phyloP scores from a whole-genome alignment of 2,888 invertebrate genomes.

The Prionchulus punctatus region DNA sequence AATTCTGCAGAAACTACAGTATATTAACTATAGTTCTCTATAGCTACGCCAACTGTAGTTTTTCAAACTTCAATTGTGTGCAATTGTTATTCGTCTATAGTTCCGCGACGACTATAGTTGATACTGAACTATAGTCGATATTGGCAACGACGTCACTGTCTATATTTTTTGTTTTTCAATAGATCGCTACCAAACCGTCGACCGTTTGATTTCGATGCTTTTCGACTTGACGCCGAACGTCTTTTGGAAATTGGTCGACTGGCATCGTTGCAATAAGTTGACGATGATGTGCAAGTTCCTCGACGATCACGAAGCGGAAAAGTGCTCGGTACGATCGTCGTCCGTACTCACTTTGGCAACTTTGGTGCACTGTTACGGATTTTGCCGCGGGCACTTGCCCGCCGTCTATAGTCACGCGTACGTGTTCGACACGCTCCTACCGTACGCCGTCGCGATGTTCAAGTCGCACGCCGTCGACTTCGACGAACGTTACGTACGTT shows the following conservation, averaged over 20 bases:
- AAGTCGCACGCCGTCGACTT: background rate
- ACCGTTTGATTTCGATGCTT: background rate
- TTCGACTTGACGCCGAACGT: slow-evolving; percentile 1
- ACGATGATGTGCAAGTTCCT: background rate
- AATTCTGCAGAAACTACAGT: too few relatives aligned
- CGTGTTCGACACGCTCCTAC: background rate
- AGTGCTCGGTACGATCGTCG: background rate
- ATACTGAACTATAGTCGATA: too few relatives aligned
- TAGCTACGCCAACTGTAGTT: too few relatives aligned
- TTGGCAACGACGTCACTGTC: too few relatives aligned
- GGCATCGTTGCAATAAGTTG: background rate
- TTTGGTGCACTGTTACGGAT: background rate
- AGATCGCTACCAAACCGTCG: background rate
- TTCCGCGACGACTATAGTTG: too few relatives aligned
- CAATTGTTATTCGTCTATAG: too few relatives aligned
- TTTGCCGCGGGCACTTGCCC: background rate
- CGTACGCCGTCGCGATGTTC: background rate
- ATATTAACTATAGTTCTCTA: too few relatives aligned
- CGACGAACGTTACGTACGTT: background rate
- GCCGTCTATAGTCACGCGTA: background rate
- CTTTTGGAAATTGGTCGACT: background rate
- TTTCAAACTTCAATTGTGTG: too few relatives aligned
- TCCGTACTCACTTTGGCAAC: background rate
- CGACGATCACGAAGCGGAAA: background rate
- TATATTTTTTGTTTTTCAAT: too few relatives aligned